phyloP scores from a whole-genome alignment of 2,113 vertebrate genomes.

The Sphaerodactylus townsendi region DNA sequence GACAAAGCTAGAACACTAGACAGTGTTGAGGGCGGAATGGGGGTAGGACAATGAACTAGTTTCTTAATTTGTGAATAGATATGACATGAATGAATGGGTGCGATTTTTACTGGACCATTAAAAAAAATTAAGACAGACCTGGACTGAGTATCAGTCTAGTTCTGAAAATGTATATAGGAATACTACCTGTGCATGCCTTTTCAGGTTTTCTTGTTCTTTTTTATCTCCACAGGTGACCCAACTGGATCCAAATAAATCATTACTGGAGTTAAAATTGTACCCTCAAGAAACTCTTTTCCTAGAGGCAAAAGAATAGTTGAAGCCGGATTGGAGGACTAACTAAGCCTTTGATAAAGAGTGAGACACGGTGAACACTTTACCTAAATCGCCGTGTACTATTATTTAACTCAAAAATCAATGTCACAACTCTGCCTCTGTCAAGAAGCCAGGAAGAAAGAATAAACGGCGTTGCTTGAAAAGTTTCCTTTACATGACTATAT shows the following conservation, averaged over 20 bases:
- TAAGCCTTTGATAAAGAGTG: constrained; percentile 66
- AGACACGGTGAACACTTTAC: constrained; percentile 67
- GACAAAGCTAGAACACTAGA: neutral
- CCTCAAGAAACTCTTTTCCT: constrained; percentile 99
- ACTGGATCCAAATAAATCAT: constrained; percentile 89
- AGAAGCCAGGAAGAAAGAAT: constrained; percentile 75
- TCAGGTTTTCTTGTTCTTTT: neutral
- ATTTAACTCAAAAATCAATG: constrained; percentile 67
- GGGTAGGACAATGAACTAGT: neutral
- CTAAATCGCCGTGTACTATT: constrained; percentile 65
- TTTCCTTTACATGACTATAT: constrained; percentile 74
- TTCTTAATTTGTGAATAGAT: constrained; percentile 12
- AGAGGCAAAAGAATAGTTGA: constrained; percentile 91
- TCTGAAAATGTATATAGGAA: constrained; percentile 19
- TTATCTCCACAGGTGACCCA: constrained; percentile 86
- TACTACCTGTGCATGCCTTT: neutral
- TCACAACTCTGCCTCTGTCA: constrained; percentile 79
- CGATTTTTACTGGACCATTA: too few relatives aligned
- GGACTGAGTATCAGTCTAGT: neutral
- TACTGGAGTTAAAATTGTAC: constrained; percentile 96
- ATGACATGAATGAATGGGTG: neutral
- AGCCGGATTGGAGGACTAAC: constrained; percentile 64
- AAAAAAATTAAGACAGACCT: neutral
- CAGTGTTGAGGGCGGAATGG: neutral
- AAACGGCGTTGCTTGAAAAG: constrained; percentile 77